Percentiles rank a stretch among this genome's conserved stretches.
These are phyloP conservation scores for Himalopsyche phryganea DNA, from an alignment of 1,140 invertebrate species.

Conservation along the genomic window DNA sequence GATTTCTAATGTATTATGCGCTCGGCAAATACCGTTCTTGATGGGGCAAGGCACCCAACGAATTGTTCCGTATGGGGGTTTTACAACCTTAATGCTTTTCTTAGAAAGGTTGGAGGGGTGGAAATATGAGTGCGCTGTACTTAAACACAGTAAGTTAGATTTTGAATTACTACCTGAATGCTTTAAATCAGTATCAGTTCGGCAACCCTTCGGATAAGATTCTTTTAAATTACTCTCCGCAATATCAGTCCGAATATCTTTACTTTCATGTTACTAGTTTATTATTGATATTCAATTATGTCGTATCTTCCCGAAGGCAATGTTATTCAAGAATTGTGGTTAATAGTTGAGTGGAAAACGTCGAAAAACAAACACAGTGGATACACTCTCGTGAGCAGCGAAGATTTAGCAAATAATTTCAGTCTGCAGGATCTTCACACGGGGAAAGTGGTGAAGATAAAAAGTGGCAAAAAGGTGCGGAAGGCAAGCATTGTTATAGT, in stretches of 20 bases:
- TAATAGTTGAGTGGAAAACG: slow-evolving; percentile 27
- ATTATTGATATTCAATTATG: slow-evolving; percentile 6
- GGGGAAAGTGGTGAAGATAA: slow-evolving; percentile 22
- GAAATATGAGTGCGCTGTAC: slow-evolving; percentile 16
- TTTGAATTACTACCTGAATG: background rate
- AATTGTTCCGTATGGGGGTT: slow-evolving; percentile 19
- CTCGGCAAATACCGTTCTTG: background rate
- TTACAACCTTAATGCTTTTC: slow-evolving; percentile 25
- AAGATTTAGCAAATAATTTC: slow-evolving; percentile 13
- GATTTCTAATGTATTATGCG: background rate
- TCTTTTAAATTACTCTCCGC: background rate
- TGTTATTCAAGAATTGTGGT: slow-evolving; percentile 21
- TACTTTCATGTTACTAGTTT: background rate
- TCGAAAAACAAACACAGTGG: slow-evolving; percentile 11
- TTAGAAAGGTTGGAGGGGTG: slow-evolving; percentile 19
- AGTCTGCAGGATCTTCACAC: slow-evolving; percentile 24
- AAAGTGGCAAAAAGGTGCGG: background rate
- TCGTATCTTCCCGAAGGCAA: slow-evolving; percentile 22
- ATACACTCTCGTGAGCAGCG: slow-evolving; percentile 20
- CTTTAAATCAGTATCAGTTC: slow-evolving; percentile 2
- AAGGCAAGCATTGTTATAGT: slow-evolving; percentile 27
- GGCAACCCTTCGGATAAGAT: slow-evolving; percentile 6
- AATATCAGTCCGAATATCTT: background rate
- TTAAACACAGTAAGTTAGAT: slow-evolving; percentile 8
- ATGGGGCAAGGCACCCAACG: background rate